Evolutionary conservation across 1,140 invertebrate species (phyloP).

Genomic region (Philaenus spumarius): DNA sequence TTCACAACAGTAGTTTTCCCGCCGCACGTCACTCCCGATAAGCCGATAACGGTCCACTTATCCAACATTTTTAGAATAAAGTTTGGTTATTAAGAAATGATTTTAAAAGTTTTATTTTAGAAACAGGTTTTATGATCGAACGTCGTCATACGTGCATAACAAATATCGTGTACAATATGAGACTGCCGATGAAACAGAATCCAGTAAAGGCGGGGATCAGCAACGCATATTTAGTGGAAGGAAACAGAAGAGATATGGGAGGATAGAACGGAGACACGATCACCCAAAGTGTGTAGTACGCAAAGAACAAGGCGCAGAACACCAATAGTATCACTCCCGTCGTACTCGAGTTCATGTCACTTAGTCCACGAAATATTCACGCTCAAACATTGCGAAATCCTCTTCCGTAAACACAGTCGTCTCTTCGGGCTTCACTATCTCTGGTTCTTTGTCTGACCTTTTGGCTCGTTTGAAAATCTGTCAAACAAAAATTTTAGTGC

Average conservation of each 20-base stretch:
- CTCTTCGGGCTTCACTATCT: conserved; percentile 32
- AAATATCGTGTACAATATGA: conserved; percentile 53
- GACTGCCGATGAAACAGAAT: conserved; percentile 54
- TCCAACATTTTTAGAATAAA: no score
- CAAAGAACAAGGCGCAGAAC: conserved; percentile 46
- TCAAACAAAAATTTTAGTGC: conserved; percentile 7
- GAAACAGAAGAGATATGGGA: conserved; percentile 40
- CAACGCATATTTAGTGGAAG: conserved; percentile 50
- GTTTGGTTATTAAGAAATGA: no score
- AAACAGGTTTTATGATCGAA: neutral
- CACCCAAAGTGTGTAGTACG: conserved; percentile 59
- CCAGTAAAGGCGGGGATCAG: conserved; percentile 52
- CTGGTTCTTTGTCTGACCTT: conserved; percentile 17
- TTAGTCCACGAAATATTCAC: conserved; percentile 40
- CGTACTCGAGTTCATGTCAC: conserved; percentile 21
- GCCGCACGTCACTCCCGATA: conserved; percentile 69
- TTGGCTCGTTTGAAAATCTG: conserved; percentile 16
- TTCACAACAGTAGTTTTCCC: conserved; percentile 70
- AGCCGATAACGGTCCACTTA: conserved; percentile 59
- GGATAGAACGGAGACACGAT: conserved; percentile 53
- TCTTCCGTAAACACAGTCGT: conserved; percentile 45
- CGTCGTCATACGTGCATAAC: neutral
- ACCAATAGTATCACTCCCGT: conserved; percentile 51
- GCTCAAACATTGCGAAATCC: conserved; percentile 45
- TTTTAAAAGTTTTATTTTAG: no score